Evolutionary conservation across 2,888 invertebrate genomes (phyloP).

Genomic region (Eucriotettix oculatus): DNA sequence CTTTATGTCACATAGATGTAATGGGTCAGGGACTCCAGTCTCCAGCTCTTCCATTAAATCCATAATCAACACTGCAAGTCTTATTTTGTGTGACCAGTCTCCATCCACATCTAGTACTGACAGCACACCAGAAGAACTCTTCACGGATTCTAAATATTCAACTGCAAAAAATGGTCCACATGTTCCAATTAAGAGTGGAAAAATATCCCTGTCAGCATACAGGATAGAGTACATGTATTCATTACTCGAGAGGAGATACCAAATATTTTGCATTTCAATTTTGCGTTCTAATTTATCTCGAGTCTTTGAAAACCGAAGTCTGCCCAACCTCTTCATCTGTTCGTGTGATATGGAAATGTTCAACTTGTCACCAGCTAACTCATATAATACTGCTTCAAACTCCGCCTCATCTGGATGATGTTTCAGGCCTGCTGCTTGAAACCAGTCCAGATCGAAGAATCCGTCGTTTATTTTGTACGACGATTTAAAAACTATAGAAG

Average conservation of each 20-base stretch:
- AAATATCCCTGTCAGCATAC: conserved; percentile 39
- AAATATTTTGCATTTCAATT: conserved; percentile 40
- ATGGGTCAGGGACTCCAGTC: conserved; percentile 36
- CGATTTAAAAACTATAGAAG: conserved; percentile 40
- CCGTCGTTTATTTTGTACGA: conserved; percentile 25
- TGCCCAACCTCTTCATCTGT: conserved; percentile 30
- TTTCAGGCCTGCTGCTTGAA: conserved; percentile 27
- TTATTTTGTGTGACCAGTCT: conserved; percentile 38
- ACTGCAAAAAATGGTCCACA: conserved; percentile 50
- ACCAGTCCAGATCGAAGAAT: conserved; percentile 23
- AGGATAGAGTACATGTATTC: conserved; percentile 45
- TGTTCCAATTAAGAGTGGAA: conserved; percentile 46
- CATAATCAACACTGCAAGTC: conserved; percentile 39
- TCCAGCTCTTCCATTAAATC: conserved; percentile 42
- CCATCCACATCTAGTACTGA: conserved; percentile 33
- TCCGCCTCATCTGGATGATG: conserved; percentile 35
- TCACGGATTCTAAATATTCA: conserved; percentile 40
- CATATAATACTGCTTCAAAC: conserved; percentile 33
- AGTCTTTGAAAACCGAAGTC: conserved; percentile 24
- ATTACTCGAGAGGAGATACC: conserved; percentile 45
- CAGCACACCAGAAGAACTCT: conserved; percentile 16
- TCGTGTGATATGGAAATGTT: conserved; percentile 34
- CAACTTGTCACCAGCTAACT: conserved; percentile 32
- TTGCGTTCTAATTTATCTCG: conserved; percentile 7
- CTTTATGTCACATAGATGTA: conserved; percentile 52